Percentiles rank a stretch among this genome's conserved stretches.
Evolutionary conservation across 2,797 vertebrate species (phyloP).

Genomic region (Tinamus major): DNA sequence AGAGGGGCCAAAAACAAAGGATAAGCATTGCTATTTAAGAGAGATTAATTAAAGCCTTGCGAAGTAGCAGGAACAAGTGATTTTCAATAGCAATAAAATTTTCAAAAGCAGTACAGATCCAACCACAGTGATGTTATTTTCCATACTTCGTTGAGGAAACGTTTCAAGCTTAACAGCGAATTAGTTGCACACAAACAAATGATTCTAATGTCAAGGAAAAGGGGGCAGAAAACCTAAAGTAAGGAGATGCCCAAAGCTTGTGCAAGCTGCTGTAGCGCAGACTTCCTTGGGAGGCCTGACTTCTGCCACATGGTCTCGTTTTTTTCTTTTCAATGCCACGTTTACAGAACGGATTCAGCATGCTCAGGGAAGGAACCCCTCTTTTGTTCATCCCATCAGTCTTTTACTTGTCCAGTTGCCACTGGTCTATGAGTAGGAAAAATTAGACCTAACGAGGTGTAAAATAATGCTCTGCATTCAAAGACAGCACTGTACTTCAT

Average conservation of each 20-base stretch:
- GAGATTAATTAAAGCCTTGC: background rate
- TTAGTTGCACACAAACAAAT: slow-evolving; percentile 9
- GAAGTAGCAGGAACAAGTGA: background rate
- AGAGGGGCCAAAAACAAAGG: background rate
- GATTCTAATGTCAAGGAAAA: background rate
- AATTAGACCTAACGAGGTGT: slow-evolving; percentile 39
- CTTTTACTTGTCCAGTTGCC: slow-evolving; percentile 24
- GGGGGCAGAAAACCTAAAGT: background rate
- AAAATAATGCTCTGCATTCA: slow-evolving; percentile 35
- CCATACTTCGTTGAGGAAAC: slow-evolving; percentile 20
- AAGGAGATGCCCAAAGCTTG: background rate
- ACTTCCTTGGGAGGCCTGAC: slow-evolving; percentile 21
- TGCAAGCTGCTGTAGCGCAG: background rate
- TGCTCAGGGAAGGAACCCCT: background rate
- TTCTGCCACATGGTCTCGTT: background rate
- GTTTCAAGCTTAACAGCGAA: slow-evolving; percentile 8
- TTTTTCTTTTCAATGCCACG: slow-evolving; percentile 16
- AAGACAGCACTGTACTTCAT: background rate
- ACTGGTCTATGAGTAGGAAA: slow-evolving; percentile 30
- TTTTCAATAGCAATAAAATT: slow-evolving; percentile 33
- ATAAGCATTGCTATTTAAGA: background rate
- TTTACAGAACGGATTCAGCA: slow-evolving; percentile 39
- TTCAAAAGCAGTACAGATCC: slow-evolving; percentile 45
- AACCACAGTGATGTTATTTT: background rate
- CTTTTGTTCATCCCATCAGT: slow-evolving; percentile 40